A percentile compares a stretch with the other conserved stretches of the same genome.
phyloP scores from a whole-genome alignment of 1,140 invertebrate species.

The Hirudo medicinalis region DNA sequence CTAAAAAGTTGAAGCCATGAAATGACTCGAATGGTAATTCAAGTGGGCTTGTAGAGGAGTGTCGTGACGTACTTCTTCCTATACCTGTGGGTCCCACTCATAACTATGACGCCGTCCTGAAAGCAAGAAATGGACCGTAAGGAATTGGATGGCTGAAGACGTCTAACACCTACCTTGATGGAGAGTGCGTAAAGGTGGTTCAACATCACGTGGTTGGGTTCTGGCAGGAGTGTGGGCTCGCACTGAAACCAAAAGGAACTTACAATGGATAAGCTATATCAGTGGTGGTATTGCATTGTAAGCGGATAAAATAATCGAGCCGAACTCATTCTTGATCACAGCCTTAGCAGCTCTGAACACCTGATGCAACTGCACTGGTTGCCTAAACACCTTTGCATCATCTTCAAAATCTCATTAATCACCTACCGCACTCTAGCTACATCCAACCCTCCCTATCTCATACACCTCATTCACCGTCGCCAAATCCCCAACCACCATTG shows the following conservation, averaged over 20 bases:
- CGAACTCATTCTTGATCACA: no score
- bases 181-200: slow-evolving; percentile 98
- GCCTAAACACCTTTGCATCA: no score
- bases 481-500: no score
- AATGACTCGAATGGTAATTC: slow-evolving; percentile 28
- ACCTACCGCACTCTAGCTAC: no score
- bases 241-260: slow-evolving; percentile 51
- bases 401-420: no score
- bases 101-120: slow-evolving; percentile 90
- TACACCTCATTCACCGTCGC: no score
- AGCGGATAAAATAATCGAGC: no score
- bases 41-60: slow-evolving; percentile 94
- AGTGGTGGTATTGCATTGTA: no score
- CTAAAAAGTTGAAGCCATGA: background rate
- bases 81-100: slow-evolving; percentile 90
- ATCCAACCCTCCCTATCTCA: no score
- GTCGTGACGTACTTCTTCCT: slow-evolving; percentile 99
- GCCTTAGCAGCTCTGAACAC: no score
- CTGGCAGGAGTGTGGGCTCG: slow-evolving; percentile 92
- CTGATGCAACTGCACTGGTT: no score
- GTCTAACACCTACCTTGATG: slow-evolving; percentile 55
- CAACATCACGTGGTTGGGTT: slow-evolving; percentile 95
- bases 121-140: slow-evolving; percentile 24
- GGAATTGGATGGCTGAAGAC: background rate
- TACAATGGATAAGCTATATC: no score